These are phyloP conservation scores for Lissonota sp. DNA, from an alignment of 2,888 invertebrate genomes.

Conservation along the genomic window DNA sequence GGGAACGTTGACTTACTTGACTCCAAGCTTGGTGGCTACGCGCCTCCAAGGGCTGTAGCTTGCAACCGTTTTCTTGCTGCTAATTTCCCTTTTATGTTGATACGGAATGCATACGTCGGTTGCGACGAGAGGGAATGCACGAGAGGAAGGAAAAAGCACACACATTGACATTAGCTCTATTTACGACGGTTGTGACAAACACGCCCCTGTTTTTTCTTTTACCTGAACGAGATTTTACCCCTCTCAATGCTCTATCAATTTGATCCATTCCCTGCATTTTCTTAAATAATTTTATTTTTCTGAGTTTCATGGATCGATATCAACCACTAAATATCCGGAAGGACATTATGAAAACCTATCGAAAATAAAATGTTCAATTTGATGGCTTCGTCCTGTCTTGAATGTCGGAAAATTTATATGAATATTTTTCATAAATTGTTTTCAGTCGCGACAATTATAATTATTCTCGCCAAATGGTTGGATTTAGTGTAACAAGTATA, in stretches of 20 bases:
- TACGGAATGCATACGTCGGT: constrained; percentile 74
- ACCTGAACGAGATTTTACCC: constrained; percentile 55
- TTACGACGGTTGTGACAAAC: constrained; percentile 63
- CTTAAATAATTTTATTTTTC: background rate
- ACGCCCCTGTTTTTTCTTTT: constrained; percentile 35
- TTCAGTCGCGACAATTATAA: background rate
- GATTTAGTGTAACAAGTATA: background rate
- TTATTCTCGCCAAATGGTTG: background rate
- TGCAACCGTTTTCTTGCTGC: constrained; percentile 89
- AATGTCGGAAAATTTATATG: too few relatives aligned
- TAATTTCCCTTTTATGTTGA: constrained; percentile 83
- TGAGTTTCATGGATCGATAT: constrained; percentile 63
- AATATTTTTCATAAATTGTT: too few relatives aligned
- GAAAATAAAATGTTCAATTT: too few relatives aligned
- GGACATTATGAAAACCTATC: too few relatives aligned
- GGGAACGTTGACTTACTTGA: constrained; percentile 91
- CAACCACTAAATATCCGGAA: too few relatives aligned
- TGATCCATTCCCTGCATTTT: constrained; percentile 18
- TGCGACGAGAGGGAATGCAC: constrained; percentile 82
- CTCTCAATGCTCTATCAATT: constrained; percentile 56
- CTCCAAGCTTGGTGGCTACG: constrained; percentile 97
- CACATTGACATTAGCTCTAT: constrained; percentile 82
- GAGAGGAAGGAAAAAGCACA: constrained; percentile 83
- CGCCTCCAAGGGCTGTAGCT: constrained; percentile 97
- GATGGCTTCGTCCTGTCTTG: too few relatives aligned